Evolutionary conservation across 2,888 invertebrate genomes (phyloP).

Genomic region (Stenurella melanura): DNA sequence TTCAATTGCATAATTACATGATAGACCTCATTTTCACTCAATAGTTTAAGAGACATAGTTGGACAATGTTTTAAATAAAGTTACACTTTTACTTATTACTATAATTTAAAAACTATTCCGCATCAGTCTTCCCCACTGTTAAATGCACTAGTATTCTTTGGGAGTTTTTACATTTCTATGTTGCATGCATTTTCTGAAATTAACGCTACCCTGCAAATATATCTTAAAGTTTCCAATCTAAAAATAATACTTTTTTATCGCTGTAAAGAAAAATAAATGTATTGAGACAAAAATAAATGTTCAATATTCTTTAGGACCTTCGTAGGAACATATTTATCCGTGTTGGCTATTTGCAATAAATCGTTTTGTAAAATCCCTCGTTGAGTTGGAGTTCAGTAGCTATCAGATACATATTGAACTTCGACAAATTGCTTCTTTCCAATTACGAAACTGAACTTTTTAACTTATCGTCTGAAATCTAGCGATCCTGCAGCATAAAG

Average conservation of each 20-base stretch:
- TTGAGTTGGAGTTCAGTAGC: constrained; percentile 5
- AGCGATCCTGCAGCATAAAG: background rate
- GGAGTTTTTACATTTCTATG: too few species aligned
- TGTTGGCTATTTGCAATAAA: constrained; percentile 20
- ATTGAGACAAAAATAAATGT: background rate
- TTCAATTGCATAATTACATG: too few species aligned
- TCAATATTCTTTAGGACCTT: background rate
- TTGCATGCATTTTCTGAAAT: too few species aligned
- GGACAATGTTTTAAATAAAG: too few species aligned
- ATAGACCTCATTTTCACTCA: too few species aligned
- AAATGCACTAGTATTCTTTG: too few species aligned
- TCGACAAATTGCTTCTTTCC: background rate
- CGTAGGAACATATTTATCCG: background rate
- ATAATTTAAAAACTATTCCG: too few species aligned
- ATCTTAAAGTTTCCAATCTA: background rate
- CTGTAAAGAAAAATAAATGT: background rate
- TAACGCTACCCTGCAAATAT: too few species aligned
- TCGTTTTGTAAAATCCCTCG: constrained; percentile 7
- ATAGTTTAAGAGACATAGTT: too few species aligned
- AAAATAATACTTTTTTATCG: background rate
- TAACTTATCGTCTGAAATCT: background rate
- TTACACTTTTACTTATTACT: too few species aligned
- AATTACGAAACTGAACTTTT: background rate
- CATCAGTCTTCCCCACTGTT: too few species aligned
- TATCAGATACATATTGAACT: constrained; percentile 9